phyloP scores from a whole-genome alignment of 2,113 vertebrate genomes.

The Pygoscelis adeliae region DNA sequence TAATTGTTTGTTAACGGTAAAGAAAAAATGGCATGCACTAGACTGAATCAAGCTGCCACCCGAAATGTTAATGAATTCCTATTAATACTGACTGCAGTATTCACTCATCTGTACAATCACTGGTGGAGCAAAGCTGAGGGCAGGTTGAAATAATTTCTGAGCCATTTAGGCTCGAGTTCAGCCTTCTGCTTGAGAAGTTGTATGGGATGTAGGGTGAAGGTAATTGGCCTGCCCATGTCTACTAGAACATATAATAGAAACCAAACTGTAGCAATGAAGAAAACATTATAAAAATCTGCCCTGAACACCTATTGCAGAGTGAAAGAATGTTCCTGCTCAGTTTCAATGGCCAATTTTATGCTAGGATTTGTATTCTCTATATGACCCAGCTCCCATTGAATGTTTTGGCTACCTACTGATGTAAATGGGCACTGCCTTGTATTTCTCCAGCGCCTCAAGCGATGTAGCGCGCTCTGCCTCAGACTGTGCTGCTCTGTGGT shows the following conservation, averaged over 20 bases:
- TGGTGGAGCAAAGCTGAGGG: not conserved
- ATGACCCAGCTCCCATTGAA: not conserved
- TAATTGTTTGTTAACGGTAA: not conserved
- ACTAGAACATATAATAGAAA: not conserved
- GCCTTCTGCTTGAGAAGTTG: not conserved
- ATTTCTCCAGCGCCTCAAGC: not conserved
- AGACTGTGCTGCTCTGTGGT: not conserved
- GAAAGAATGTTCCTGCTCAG: not conserved
- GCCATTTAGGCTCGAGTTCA: not conserved
- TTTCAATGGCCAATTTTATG: not conserved
- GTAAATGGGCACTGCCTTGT: accelerated
- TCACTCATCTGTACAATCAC: not conserved
- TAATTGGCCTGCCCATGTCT: not conserved
- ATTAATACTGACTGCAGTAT: not conserved
- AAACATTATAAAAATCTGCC: not conserved
- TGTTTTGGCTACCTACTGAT: not conserved
- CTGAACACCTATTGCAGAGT: not conserved
- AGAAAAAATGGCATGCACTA: not conserved
- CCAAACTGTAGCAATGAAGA: not conserved
- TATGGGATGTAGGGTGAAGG: not conserved
- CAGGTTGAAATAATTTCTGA: not conserved
- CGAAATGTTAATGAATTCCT: not conserved
- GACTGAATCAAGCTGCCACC: not conserved
- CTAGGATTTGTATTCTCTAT: not conserved
- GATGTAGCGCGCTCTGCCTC: accelerated